Evolutionary conservation across 2,888 invertebrate genomes (phyloP), one percentile per base, ranked within the genome.

Genomic region (Amphimallon solstitiale): DNA sequence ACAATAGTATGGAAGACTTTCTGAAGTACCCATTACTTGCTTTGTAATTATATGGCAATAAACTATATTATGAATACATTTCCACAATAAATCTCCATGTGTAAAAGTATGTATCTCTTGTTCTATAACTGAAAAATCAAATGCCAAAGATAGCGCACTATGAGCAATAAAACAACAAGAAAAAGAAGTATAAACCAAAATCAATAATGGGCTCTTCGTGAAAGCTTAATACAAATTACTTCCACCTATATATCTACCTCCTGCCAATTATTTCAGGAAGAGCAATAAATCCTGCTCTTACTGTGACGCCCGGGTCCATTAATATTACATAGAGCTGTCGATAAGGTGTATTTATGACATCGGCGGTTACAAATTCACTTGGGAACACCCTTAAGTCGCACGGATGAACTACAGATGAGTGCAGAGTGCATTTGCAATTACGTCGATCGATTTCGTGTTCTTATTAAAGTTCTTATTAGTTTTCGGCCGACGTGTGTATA

Each of bases 221-320:
- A 43, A 59, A 59, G 43, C 56, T 59, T 59, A 59, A 43, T 45
- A 43, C 56, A 59, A 59, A 59, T 59, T 43, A 43, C 34, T 59
- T 17, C 43, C 12, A 38, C 21, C 43, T 40, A 43, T n/a, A n/a
- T 59, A 59, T 59, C 56, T 59, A 59, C 43, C 43, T 15, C 29
- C 56, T 76, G 78, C 79, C 78, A 78, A 78, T 78, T 79, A 79
- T 77, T 77, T 76, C 74, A 75, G 77, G 77, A 75, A 76, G 71
- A 68, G 74, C 75, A 68, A 78, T 79, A 79, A 79, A 79, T 79
- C 75, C 76, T 71, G 37, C 69, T 70, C 73, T 74, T 73, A 77
- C 77, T 76, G 76, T 78, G 78, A 78, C 78, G 67, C 48, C 74
- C 73, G 29, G 43, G 15, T 71, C 75, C 78, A 80, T 80, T 79